Percentiles rank a stretch among this genome's conserved stretches.
These are phyloP conservation scores for Aporophyla lueneburgensis DNA, from an alignment of 2,888 invertebrate genomes.

Conservation along the genomic window DNA sequence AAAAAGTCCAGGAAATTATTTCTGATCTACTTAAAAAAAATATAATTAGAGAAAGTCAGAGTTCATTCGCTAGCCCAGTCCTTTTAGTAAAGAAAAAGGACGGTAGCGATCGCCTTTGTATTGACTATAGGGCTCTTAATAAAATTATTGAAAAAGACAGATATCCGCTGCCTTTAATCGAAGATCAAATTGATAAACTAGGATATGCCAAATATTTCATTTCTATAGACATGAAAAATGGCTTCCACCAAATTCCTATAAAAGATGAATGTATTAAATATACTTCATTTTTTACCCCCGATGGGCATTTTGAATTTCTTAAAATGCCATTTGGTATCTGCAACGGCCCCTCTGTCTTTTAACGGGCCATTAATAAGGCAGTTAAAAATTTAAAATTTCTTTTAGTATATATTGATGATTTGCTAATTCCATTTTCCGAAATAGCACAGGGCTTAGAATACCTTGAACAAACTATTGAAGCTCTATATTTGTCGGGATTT, in stretches of 20 bases:
- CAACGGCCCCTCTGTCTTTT: slow-evolving; percentile 12
- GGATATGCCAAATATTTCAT: neutral
- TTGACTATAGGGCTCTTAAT: too few relatives aligned
- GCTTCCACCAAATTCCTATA: neutral
- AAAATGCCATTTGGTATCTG: slow-evolving; percentile 16
- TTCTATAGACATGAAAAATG: slow-evolving; percentile 4
- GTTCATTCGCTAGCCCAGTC: too few relatives aligned
- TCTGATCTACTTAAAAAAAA: too few relatives aligned
- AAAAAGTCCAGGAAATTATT: too few relatives aligned
- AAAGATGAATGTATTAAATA: slow-evolving; percentile 4
- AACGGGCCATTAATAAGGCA: slow-evolving; percentile 10
- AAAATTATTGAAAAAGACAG: too few relatives aligned
- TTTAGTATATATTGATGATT: slow-evolving; percentile 6
- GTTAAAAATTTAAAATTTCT: neutral
- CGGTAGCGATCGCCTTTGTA: too few relatives aligned
- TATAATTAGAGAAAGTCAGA: too few relatives aligned
- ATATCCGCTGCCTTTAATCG: too few relatives aligned
- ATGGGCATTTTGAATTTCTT: neutral
- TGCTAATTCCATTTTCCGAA: slow-evolving; percentile 1
- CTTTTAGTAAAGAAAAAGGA: too few relatives aligned
- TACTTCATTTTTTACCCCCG: too few relatives aligned
- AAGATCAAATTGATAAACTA: too few relatives aligned
- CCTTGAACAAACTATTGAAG: slow-evolving; percentile 2
- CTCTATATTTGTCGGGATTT: slow-evolving; percentile 1
- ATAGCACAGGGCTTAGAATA: slow-evolving; percentile 2